Conservation (phyloP, 1,140 invertebrate species). For the Hypothenemus hampei region DNA sequence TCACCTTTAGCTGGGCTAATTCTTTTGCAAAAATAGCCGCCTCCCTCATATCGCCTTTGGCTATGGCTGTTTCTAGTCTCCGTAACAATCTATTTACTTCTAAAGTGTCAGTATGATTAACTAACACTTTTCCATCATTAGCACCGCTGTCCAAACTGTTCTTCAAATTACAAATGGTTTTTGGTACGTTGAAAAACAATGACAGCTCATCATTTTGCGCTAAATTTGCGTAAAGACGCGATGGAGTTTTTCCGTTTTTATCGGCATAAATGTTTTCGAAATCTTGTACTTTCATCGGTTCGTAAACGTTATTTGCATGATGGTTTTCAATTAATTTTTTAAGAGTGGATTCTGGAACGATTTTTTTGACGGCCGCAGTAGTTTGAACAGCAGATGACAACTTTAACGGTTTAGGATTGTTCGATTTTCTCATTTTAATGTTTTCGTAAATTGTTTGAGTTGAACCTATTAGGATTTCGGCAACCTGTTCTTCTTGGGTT, state of each 20-base stretch:
- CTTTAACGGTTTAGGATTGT: conserved; percentile 39
- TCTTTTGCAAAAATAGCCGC: conserved; percentile 65
- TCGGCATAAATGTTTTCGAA: conserved; percentile 42
- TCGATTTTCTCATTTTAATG: conserved; percentile 39
- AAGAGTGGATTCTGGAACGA: conserved; percentile 20
- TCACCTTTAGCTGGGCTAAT: conserved; percentile 62
- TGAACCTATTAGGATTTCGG: conserved; percentile 34
- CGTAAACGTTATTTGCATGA: conserved; percentile 33
- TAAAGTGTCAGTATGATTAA: conserved; percentile 47
- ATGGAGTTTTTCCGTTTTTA: conserved; percentile 31
- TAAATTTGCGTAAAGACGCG: conserved; percentile 42
- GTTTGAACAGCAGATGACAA: conserved; percentile 40
- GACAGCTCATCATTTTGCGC: conserved; percentile 36
- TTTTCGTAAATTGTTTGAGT: conserved; percentile 42
- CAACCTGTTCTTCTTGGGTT: conserved; percentile 35
- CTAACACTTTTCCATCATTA: neutral
- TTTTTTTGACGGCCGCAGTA: conserved; percentile 29
- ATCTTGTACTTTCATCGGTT: conserved; percentile 42
- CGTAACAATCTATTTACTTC: conserved; percentile 59
- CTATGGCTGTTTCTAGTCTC: conserved; percentile 63
- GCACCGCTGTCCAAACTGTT: neutral
- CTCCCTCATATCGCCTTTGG: conserved; percentile 59
- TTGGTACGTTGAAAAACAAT: conserved; percentile 45
- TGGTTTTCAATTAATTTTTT: conserved; percentile 31
- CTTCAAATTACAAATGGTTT: conserved; percentile 10